Evolutionary conservation across 2,888 invertebrate genomes (phyloP).

Genomic region (Corbicula japonica): DNA sequence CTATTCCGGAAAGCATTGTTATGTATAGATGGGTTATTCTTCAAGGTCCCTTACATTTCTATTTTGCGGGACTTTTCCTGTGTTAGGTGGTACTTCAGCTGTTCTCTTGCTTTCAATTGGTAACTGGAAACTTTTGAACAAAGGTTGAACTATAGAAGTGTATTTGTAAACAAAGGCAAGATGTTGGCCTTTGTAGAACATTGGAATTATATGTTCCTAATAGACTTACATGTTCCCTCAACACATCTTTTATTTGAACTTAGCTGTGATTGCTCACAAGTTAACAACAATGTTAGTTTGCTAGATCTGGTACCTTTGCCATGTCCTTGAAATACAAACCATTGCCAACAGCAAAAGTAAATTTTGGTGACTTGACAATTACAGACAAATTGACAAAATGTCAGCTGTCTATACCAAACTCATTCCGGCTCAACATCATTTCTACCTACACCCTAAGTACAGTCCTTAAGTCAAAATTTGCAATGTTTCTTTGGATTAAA

Average conservation of each 20-base stretch:
- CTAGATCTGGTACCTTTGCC: too few species aligned
- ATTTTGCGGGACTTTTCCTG: conserved; percentile 9
- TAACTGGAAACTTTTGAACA: neutral
- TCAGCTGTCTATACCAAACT: too few species aligned
- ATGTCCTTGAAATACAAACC: too few species aligned
- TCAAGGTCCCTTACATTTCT: neutral
- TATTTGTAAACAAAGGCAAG: neutral
- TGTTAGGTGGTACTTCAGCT: neutral
- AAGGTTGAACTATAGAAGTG: conserved; percentile 8
- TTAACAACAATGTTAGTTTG: too few species aligned
- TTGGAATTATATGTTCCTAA: neutral
- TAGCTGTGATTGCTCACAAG: neutral
- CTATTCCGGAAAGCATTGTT: neutral
- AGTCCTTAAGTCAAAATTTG: too few species aligned
- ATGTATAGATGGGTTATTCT: neutral
- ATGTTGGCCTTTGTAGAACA: neutral
- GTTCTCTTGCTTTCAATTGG: neutral
- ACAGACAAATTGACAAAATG: too few species aligned
- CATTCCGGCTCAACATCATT: too few species aligned
- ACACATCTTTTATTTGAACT: neutral
- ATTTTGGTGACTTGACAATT: too few species aligned
- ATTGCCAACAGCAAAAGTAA: too few species aligned
- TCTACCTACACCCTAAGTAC: too few species aligned
- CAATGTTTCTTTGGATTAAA: too few species aligned
- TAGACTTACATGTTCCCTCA: neutral